Conservation (phyloP, 2,797 vertebrate species). For the Halcyon chelicuti region DNA sequence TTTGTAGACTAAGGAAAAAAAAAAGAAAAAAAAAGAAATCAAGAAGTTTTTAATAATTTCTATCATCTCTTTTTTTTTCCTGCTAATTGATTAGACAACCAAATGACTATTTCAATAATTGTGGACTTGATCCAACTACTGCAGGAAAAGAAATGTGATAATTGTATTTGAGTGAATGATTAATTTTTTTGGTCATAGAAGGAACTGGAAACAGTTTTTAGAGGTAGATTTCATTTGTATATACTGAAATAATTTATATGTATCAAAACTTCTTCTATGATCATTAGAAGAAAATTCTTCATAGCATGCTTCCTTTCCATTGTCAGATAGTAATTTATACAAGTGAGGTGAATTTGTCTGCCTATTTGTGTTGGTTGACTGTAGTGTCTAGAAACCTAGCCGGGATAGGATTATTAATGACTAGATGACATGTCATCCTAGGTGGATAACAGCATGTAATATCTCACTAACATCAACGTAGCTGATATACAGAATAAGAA, state of each 20-base stretch:
- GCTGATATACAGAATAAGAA: neutral
- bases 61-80: too few relatives aligned
- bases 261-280: neutral
- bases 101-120: neutral
- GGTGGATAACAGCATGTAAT: neutral
- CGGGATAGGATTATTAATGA: accelerated
- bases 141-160: neutral
- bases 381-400: neutral
- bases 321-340: neutral
- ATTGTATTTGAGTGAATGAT: neutral
- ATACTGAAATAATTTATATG: neutral
- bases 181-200: neutral
- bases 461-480: neutral
- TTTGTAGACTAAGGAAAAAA: neutral
- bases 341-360: neutral
- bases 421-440: neutral
- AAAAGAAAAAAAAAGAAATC: neutral
- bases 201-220: neutral
- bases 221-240: neutral
- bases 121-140: neutral
- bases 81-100: neutral
- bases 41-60: neutral
- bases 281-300: neutral
- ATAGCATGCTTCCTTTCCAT: neutral
- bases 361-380: neutral